Conservation (phyloP, 2,113 vertebrate genomes). For the Marmota monax region DNA sequence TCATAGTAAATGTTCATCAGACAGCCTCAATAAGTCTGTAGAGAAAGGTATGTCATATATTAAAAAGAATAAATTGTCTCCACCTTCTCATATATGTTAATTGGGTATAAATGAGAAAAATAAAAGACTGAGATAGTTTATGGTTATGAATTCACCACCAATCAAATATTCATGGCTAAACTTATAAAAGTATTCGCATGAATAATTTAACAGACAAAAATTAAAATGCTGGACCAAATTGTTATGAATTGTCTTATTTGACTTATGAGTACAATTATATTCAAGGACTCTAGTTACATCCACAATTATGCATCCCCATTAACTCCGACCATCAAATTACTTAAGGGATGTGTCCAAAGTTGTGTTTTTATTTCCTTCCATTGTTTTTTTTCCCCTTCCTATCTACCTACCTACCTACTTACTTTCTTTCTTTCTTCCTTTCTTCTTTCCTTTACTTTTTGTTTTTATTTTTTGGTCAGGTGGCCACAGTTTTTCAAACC, state of each 20-base stretch:
- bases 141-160: conserved; percentile 54
- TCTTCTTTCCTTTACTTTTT: background rate
- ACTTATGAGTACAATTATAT: conserved; percentile 83
- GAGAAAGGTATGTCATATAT: background rate
- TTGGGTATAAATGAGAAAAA: conserved; percentile 49
- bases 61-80: conserved; percentile 32
- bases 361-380: background rate
- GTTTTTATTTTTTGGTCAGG: background rate
- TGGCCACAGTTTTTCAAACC: background rate
- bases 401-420: background rate
- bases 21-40: background rate
- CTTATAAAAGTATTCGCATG: conserved; percentile 76
- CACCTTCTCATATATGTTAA: conserved; percentile 14
- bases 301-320: conserved; percentile 74
- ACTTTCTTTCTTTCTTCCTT: background rate
- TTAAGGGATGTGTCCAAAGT: background rate
- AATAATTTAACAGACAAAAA: conserved; percentile 86
- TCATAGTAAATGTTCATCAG: background rate
- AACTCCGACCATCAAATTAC: conserved; percentile 23
- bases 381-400: background rate
- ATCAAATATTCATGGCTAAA: conserved; percentile 80
- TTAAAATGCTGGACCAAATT: conserved; percentile 82
- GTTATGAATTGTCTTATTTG: conserved; percentile 81
- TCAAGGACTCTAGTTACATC: conserved; percentile 71
- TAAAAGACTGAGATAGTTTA: conserved; percentile 38